Evolutionary conservation across 2,113 vertebrate genomes (phyloP), one percentile per base, ranked within the genome.

Genomic region (Tetrax tetrax): DNA sequence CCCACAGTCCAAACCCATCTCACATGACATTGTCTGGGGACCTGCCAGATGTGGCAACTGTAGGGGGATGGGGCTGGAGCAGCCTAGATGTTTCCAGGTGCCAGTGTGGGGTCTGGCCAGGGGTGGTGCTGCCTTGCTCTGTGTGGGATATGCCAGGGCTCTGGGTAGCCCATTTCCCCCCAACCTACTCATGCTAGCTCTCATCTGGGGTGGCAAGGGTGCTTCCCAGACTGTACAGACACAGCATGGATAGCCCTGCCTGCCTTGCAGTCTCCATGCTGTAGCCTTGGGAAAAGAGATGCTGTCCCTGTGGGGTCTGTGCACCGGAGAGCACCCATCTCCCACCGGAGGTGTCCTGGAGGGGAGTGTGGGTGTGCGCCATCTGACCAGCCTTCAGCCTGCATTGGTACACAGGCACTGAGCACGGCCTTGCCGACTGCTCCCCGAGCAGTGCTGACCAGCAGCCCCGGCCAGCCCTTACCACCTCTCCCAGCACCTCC

Each of bases 101-200:
- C 16, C 4, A 0, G 14, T 6, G 1, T 7, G 19, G 21, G 33
- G 4, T 65, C 60, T 48, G 27, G 22, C 31, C 56, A 0, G 1
- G 12, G 12, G 19, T 24, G 12, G 7, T 61, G 35, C 57, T n/a
- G 41, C 64, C 41, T 22, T 2, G 1, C 82, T 63, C 31, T 35
- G 19, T 33, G 29, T 3, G 1, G 59, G 59, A 51, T 29, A 15
- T 7, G 4, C 35, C 64, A 45, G 41, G 47, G 69, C 25, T 35
- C 60, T 76, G 72, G 47, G 76, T 19, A 51, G 35, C 33, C 38
- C 28, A 7, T 54, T 61, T 92, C 7, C 22, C 14, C 1, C 41
- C 4, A 3, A 33, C 17, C 17, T 66, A 8, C 35, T 85, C 24
- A 12, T 11, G 47, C 68, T 27, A 37, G n/a, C 70, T 82, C 29